Percentiles rank a stretch among this genome's conserved stretches.
phyloP scores from a whole-genome alignment of 2,888 invertebrate genomes.

The Caenorhabditis uteleia region DNA sequence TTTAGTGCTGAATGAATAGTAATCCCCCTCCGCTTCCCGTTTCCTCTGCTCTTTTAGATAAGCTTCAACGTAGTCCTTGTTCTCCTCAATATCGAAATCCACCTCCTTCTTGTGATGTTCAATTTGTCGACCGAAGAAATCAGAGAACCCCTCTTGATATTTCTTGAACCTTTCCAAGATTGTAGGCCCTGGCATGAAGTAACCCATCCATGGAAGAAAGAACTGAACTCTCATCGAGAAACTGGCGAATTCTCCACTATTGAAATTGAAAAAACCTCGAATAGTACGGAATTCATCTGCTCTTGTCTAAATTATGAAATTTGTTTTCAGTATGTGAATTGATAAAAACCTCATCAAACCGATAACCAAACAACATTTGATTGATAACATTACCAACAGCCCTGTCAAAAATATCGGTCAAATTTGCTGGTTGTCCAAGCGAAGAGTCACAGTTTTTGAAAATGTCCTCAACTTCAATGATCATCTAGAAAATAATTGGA shows the following conservation, averaged over 20 bases:
- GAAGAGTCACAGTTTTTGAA: constrained; percentile 3
- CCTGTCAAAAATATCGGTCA: constrained; percentile 24
- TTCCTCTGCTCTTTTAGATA: constrained; percentile 36
- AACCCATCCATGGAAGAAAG: constrained; percentile 31
- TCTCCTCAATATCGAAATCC: constrained; percentile 27
- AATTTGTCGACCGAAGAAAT: constrained; percentile 40
- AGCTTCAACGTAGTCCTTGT: constrained; percentile 28
- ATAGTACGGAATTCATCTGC: constrained; percentile 29
- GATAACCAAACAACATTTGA: constrained; percentile 44
- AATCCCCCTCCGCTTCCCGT: constrained; percentile 17
- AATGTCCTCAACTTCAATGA: constrained; percentile 35
- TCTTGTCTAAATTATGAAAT: constrained; percentile 10
- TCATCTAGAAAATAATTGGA: constrained; percentile 14
- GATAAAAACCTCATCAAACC: constrained; percentile 37
- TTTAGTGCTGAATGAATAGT: constrained; percentile 19
- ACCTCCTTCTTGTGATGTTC: constrained; percentile 32
- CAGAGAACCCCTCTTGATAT: constrained; percentile 40
- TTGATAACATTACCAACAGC: constrained; percentile 47
- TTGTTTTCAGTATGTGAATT: background rate
- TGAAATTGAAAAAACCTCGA: constrained; percentile 33
- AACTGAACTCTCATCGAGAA: constrained; percentile 34
- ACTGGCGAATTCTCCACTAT: constrained; percentile 22
- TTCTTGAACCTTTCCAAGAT: constrained; percentile 31
- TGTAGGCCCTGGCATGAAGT: constrained; percentile 31
- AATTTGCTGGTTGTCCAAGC: constrained; percentile 1